A percentile compares a stretch with the other conserved stretches of the same genome.
phyloP scores from a whole-genome alignment of 2,113 vertebrate species.

The Sphaerodactylus townsendi region DNA sequence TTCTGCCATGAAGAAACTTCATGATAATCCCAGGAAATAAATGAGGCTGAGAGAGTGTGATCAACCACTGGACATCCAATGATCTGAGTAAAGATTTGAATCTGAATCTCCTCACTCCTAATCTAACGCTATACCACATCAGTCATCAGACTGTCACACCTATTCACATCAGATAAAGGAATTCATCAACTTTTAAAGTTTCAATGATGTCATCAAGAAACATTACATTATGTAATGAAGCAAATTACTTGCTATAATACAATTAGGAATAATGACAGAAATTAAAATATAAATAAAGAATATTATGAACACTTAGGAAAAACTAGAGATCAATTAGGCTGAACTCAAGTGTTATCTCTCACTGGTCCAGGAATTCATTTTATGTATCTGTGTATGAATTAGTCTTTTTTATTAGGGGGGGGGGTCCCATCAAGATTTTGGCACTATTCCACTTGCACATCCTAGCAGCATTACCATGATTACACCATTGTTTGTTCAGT shows the following conservation, averaged over 20 bases:
- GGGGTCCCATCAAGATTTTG: neutral
- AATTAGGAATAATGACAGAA: neutral
- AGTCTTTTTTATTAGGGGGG: neutral
- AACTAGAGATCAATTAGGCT: neutral
- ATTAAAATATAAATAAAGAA: neutral
- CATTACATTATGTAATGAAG: neutral
- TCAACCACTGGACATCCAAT: too few species aligned
- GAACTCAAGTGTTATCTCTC: neutral
- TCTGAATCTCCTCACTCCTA: too few species aligned
- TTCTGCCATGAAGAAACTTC: too few species aligned
- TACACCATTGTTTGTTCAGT: neutral
- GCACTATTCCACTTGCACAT: neutral
- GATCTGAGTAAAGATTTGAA: neutral
- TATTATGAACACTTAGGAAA: neutral
- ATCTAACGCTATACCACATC: neutral
- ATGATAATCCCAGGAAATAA: too few species aligned
- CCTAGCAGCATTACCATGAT: neutral
- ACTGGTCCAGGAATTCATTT: neutral
- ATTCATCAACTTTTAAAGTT: neutral
- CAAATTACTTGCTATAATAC: neutral
- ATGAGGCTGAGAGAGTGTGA: too few species aligned
- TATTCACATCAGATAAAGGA: neutral
- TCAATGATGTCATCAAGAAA: constrained; percentile 7
- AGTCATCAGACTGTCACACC: neutral
- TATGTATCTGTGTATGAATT: neutral